phyloP scores from a whole-genome alignment of 2,888 invertebrate species.

The Caenorhabditis zanzibari region DNA sequence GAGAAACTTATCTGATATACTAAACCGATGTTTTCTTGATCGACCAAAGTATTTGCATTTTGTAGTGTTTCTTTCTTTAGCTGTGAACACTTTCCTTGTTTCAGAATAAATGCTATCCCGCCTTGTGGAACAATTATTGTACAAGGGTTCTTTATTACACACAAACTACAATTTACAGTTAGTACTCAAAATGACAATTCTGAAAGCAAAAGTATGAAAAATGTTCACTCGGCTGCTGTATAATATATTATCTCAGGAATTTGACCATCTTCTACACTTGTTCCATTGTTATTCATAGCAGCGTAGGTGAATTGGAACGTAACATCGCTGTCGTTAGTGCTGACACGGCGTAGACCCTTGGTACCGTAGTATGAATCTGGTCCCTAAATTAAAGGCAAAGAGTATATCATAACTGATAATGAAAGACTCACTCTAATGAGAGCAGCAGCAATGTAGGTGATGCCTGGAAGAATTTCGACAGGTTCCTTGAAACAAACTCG shows the following conservation, averaged over 20 bases:
- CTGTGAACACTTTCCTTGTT: conserved; percentile 6
- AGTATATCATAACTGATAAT: neutral
- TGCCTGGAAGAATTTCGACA: conserved; percentile 89
- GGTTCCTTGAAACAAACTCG: conserved; percentile 85
- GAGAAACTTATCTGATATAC: conserved; percentile 61
- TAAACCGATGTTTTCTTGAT: neutral
- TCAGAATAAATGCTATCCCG: neutral
- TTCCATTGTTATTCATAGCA: conserved; percentile 90
- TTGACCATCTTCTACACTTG: conserved; percentile 92
- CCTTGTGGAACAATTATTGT: too few species aligned
- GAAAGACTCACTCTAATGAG: conserved; percentile 87
- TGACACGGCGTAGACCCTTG: conserved; percentile 89
- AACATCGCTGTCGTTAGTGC: conserved; percentile 85
- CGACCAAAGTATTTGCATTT: conserved; percentile 58
- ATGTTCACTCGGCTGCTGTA: conserved; percentile 50
- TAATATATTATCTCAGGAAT: conserved; percentile 92
- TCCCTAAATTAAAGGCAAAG: conserved; percentile 86
- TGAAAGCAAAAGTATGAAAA: neutral
- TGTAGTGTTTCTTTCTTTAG: conserved; percentile 13
- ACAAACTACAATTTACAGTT: conserved; percentile 1
- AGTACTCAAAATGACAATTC: conserved; percentile 9
- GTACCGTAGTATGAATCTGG: conserved; percentile 93
- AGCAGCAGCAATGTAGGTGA: conserved; percentile 90
- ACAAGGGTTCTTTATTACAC: too few species aligned
- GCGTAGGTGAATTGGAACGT: conserved; percentile 90